A percentile compares a stretch with the other conserved stretches of the same genome.
These are phyloP conservation scores for Orussus abietinus DNA, from an alignment of 1,140 invertebrate genomes.

Conservation along the genomic window DNA sequence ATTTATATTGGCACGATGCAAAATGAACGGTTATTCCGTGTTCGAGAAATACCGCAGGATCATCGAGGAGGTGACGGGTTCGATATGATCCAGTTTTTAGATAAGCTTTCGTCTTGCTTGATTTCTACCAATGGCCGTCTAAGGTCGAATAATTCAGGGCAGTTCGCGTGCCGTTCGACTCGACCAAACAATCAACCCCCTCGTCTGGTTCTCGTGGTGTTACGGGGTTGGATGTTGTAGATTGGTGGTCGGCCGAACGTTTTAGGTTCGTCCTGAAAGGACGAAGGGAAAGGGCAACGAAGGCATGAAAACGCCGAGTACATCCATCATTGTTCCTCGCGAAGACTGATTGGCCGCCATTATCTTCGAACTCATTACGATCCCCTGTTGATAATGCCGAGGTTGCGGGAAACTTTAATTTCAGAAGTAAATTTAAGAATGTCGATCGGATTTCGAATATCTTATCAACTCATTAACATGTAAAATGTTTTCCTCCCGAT, in stretches of 20 bases:
- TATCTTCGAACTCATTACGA: conserved; percentile 53
- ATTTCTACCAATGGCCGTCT: no score
- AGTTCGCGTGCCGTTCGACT: conserved; percentile 33
- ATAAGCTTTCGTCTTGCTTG: no score
- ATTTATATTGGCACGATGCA: no score
- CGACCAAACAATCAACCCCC: conserved; percentile 41
- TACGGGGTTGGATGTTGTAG: conserved; percentile 9
- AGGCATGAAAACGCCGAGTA: conserved; percentile 44
- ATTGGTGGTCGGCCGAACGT: conserved; percentile 1
- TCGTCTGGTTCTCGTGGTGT: conserved; percentile 7
- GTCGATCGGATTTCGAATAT: no score
- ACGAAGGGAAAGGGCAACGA: conserved; percentile 24
- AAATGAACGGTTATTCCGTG: no score
- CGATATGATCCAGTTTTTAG: no score
- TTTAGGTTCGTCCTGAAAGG: conserved; percentile 11
- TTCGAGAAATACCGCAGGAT: no score
- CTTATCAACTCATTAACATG: no score
- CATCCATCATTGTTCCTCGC: conserved; percentile 52
- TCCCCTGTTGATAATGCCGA: conserved; percentile 52
- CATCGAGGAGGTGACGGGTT: no score
- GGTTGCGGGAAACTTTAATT: no score
- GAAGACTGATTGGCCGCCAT: conserved; percentile 49
- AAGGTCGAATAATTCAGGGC: conserved; percentile 36
- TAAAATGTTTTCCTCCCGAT: no score
- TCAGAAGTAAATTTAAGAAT: no score